Base-by-base conservation (phyloP, 2,888 invertebrate genomes). In the Onthophagus sagittarius region DNA sequence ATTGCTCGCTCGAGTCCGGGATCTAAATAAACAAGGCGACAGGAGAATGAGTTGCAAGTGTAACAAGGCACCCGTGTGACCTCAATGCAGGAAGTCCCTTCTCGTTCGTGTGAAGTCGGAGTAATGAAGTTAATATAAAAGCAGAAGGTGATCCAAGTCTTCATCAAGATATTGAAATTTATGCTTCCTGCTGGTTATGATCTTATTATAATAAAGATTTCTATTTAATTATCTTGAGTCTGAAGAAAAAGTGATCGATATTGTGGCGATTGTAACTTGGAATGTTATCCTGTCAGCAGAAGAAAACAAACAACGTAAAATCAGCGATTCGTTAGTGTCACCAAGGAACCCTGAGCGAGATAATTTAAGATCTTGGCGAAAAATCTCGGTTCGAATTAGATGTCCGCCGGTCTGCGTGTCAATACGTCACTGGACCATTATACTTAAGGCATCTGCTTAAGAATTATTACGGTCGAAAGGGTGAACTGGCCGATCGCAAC, bases 391-490 rank as follows among this genome's bases (percentile, higher is more conserved):
- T 31, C 53, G 70, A 64, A 31, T 67, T 67, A 67, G 67, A 67
- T 67, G 67, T 67, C 67, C n/a, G 63, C 72, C 76, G 76, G 76
- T 77, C 76, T 76, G 77, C 77, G 77, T 77, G 78, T 79, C 78
- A 80, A 79, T 78, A 78, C 77, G 77, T 80, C 78, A 80, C 80
- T 78, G 78, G 79, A 79, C 80, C 80, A 81, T 82, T 82, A 81
- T 81, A 79, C 81, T 80, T 79, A 81, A 80, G 80, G 80, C 79
- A 80, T 80, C 80, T 80, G 77, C 78, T 78, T 79, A 80, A 81
- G 81, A 81, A 80, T 82, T 82, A 82, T 82, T 81, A 81, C 80
- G 81, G 81, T 81, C 81, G 79, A 80, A 78, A 79, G 79, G 76
- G 69, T 70, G 64, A 70, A 71, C 65, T 73, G 73, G 70, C 69